Percentiles rank a stretch among this genome's conserved stretches.
These are phyloP conservation scores for Taurulus bubalis DNA, from an alignment of 2,113 vertebrate species.

Conservation along the genomic window DNA sequence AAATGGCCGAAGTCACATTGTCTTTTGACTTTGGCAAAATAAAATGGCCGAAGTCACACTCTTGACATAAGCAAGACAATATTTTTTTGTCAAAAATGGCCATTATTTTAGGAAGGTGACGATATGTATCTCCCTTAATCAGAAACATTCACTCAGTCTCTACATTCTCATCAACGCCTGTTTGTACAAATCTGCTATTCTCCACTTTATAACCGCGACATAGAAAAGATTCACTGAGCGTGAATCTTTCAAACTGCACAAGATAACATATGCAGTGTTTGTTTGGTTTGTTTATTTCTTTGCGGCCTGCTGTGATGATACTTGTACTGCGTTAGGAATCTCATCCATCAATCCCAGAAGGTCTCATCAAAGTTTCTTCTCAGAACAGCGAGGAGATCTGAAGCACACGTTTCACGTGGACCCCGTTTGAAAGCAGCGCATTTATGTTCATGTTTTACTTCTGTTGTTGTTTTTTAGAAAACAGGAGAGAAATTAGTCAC, in stretches of 20 bases:
- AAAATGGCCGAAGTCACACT: too few species aligned
- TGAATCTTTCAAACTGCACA: not conserved
- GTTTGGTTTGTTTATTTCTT: not conserved
- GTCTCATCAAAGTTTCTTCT: constrained; percentile 46
- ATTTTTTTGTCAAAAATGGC: too few species aligned
- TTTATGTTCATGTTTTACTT: not conserved
- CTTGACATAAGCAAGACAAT: too few species aligned
- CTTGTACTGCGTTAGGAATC: constrained; percentile 10
- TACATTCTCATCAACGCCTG: too few species aligned
- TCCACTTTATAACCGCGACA: not conserved
- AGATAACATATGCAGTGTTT: not conserved
- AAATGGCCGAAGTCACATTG: too few species aligned
- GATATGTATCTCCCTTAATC: too few species aligned
- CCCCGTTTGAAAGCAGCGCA: constrained; percentile 22
- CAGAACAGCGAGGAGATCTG: constrained; percentile 13
- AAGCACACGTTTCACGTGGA: not conserved
- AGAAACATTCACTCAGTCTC: too few species aligned
- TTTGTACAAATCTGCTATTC: too few species aligned
- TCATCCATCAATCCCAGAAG: constrained; percentile 11
- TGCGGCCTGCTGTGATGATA: constrained; percentile 23
- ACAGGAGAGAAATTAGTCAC: constrained; percentile 5
- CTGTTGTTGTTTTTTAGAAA: constrained; percentile 6
- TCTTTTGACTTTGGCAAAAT: too few species aligned
- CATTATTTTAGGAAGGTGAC: too few species aligned
- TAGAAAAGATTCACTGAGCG: constrained; percentile 6